Conservation (phyloP, 2,113 vertebrate genomes). For the Empidonax traillii region DNA sequence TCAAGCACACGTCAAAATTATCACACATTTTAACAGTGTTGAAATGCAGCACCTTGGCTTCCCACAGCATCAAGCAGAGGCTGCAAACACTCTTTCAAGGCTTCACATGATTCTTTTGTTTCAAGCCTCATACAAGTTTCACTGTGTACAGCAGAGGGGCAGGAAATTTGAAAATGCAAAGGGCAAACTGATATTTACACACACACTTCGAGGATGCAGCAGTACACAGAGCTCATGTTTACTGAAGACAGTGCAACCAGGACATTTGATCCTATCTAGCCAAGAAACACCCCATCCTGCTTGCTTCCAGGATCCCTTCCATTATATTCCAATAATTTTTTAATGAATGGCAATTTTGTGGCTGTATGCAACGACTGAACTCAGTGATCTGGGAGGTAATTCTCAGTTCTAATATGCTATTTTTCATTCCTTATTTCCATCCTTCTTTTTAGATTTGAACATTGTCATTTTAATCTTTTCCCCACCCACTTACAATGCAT, state of each 20-base stretch:
- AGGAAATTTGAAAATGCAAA: not conserved
- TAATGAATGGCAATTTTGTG: not conserved
- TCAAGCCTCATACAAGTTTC: not conserved
- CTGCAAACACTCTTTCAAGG: not conserved
- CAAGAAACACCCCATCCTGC: not conserved
- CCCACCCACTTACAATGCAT: fast-evolving
- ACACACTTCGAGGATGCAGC: not conserved
- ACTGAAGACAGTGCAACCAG: not conserved
- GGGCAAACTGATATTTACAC: not conserved
- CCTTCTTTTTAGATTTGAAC: not conserved
- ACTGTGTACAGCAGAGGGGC: not conserved
- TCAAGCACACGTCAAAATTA: not conserved
- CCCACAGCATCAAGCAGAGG: not conserved
- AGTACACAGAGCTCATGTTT: not conserved
- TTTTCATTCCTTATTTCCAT: not conserved
- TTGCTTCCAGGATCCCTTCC: not conserved
- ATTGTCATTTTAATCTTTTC: not conserved
- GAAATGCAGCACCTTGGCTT: not conserved
- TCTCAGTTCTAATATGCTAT: not conserved
- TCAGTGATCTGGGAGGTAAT: not conserved
- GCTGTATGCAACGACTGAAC: not conserved
- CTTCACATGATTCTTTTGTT: not conserved
- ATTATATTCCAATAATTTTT: not conserved
- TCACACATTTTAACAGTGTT: not conserved
- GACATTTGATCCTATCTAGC: not conserved